Base-by-base conservation (phyloP, 2,888 invertebrate genomes). In the Macroteleia sp. region DNA sequence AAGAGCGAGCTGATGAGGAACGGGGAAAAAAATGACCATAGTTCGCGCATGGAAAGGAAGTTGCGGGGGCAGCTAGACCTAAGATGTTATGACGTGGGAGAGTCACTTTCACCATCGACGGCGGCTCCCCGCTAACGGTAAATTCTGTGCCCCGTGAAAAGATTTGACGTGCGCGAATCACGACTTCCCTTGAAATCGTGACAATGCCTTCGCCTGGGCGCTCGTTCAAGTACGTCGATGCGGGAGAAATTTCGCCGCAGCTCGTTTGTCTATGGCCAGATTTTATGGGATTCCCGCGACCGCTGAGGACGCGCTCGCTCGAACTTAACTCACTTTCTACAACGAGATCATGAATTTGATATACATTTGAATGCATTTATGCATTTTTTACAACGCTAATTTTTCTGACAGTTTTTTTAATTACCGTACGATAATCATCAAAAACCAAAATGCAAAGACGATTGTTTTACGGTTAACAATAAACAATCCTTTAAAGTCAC, bases 51-150 rank as follows among this genome's bases (percentile, higher is more conserved):
- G 62, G 74, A 69, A 61, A 78, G 59, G 74, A 70, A 74, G 78
- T 61, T 41, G 76, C 70, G 78, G 74, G 70, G 75, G 71, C 61
- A 77, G 50, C 69, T 50, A 69, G 75, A 64, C 69, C 73, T 50
- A 19, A 69, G 77, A 78, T 73, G 77, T 64, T 61, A 76, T 70
- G 69, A 78, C 80, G 80, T 80, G 80, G 80, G 80, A 80, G 80
- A 77, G 77, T 80, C 80, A 80, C 80, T 80, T 80, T 80, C 80
- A 80, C 80, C 77, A 54, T 77, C 74, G 57, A 10, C 66, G 41
- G 61, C 48, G n/a, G n/a, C 19, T 34, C 66, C 61, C 30, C 67
- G 50, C 20, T 77, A 67, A 77, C 77, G 74, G 74, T 70, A 77
- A 80, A 80, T 77, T 67, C 41, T 30, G 64, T 54, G 54, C 50